Conservation (phyloP, 2,888 invertebrate species). For the Protonemura montana region DNA sequence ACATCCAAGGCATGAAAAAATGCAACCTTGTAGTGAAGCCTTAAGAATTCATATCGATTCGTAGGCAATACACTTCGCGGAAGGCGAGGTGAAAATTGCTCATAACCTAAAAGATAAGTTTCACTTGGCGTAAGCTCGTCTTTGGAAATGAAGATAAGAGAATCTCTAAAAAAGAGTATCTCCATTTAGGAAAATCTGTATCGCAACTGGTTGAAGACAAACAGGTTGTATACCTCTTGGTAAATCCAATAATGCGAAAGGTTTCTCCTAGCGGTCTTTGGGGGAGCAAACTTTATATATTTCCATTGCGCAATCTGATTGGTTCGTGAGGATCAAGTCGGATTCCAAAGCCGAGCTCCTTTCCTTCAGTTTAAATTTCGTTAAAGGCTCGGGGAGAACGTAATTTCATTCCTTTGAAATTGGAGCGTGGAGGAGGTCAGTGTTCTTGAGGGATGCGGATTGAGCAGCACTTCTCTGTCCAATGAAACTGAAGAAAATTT, state of each 20-base stretch:
- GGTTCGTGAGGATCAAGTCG: conserved; percentile 32
- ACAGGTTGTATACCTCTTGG: conserved; percentile 7
- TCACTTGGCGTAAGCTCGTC: not conserved
- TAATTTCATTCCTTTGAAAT: conserved; percentile 39
- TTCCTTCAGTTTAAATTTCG: conserved; percentile 42
- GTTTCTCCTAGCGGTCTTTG: conserved; percentile 33
- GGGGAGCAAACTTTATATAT: conserved; percentile 31
- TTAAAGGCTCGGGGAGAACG: conserved; percentile 27
- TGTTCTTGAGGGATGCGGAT: not conserved
- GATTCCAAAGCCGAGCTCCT: conserved; percentile 30
- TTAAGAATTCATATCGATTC: not conserved
- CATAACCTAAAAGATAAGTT: not conserved
- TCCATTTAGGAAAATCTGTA: not conserved
- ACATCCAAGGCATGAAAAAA: not conserved
- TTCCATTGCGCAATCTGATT: conserved; percentile 33
- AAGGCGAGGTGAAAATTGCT: not conserved
- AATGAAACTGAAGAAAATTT: conserved; percentile 14
- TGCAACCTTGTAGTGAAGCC: not conserved
- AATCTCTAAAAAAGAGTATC: not conserved
- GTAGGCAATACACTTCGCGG: not conserved
- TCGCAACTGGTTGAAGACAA: conserved; percentile 12
- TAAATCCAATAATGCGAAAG: conserved; percentile 33
- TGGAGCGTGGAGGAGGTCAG: conserved; percentile 18
- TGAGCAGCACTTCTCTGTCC: not conserved
- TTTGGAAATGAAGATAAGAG: not conserved